Evolutionary conservation across 2,113 vertebrate genomes (phyloP).

Genomic region (Psittacula cyanocephala): DNA sequence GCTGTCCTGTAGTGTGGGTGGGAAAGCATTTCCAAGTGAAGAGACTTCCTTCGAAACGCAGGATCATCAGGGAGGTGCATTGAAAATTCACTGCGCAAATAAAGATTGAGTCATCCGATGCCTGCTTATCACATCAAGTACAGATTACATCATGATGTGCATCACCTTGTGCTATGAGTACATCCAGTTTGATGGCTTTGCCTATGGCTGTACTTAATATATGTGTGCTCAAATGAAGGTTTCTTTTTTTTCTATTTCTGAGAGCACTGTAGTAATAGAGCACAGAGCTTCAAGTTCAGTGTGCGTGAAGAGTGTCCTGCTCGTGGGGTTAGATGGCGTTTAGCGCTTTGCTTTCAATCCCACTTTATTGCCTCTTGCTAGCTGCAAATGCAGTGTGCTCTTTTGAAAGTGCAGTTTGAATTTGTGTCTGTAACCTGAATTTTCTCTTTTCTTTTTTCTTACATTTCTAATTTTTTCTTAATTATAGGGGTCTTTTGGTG

Average conservation of each 20-base stretch:
- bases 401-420: neutral
- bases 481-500: neutral
- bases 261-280: neutral
- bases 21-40: neutral
- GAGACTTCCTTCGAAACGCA: neutral
- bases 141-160: neutral
- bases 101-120: neutral
- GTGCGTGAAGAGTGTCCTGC: neutral
- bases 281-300: neutral
- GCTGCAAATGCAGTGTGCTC: neutral
- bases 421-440: neutral
- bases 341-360: neutral
- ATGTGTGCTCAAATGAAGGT: neutral
- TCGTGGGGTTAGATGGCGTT: neutral
- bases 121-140: neutral
- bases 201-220: neutral
- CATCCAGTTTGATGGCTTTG: neutral
- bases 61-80: neutral
- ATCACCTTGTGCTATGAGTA: neutral
- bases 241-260: neutral
- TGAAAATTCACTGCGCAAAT: neutral
- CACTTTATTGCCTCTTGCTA: accelerated
- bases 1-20: neutral
- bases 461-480: neutral
- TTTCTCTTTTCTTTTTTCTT: neutral